Percentiles rank a stretch among this genome's conserved stretches.
Conservation (phyloP, 2,797 vertebrate genomes). For the Sebastes melanostomus region DNA sequence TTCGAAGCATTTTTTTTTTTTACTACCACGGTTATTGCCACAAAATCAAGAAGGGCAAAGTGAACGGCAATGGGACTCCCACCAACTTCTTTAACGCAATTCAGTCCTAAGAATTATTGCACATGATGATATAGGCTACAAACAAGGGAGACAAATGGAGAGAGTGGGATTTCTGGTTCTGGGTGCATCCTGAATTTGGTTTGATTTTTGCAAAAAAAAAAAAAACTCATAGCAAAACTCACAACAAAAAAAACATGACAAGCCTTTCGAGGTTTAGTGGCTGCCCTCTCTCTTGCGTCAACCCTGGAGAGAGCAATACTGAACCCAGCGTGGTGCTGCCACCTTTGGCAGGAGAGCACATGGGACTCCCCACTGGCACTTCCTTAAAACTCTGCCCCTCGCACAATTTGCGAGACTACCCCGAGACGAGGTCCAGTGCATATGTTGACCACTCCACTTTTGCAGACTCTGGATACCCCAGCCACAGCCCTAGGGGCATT, state of each 20-base stretch:
- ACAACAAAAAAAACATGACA: conserved; percentile 69
- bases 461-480: conserved; percentile 81
- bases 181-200: conserved; percentile 72
- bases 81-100: conserved; percentile 83
- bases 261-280: conserved; percentile 79
- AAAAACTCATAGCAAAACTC: conserved; percentile 74
- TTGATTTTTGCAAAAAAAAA: conserved; percentile 59
- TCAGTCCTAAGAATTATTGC: conserved; percentile 57
- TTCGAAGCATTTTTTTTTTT: conserved; percentile 93
- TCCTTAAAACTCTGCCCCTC: conserved; percentile 83
- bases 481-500: conserved; percentile 83
- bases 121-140: conserved; percentile 79
- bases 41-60: conserved; percentile 93
- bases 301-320: conserved; percentile 78
- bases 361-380: conserved; percentile 74
- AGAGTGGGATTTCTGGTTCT: conserved; percentile 63
- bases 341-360: conserved; percentile 76
- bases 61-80: conserved; percentile 88
- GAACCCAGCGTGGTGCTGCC: conserved; percentile 77
- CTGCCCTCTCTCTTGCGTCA: conserved; percentile 81
- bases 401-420: conserved; percentile 82
- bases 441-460: conserved; percentile 74
- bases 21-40: conserved; percentile 91
- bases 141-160: conserved; percentile 70
- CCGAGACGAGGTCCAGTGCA: conserved; percentile 84